Percentiles rank a stretch among this genome's conserved stretches.
phyloP scores from a whole-genome alignment of 2,113 vertebrate genomes.

The Mesocricetus auratus region DNA sequence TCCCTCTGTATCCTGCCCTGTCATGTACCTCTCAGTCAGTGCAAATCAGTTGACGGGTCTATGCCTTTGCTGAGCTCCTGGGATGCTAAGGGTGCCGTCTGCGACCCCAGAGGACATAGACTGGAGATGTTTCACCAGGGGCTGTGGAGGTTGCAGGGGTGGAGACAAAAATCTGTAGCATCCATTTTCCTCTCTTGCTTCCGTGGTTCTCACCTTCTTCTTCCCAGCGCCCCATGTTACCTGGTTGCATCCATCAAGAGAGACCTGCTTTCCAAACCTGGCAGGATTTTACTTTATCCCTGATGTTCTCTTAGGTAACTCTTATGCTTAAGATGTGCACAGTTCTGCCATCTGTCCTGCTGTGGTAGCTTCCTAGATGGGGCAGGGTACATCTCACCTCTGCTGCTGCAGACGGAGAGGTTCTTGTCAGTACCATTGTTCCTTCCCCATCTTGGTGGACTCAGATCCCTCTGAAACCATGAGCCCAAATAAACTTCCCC shows the following conservation, averaged over 20 bases:
- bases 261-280: background rate
- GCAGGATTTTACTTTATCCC: background rate
- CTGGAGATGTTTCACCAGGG: background rate
- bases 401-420: background rate
- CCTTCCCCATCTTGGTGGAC: background rate
- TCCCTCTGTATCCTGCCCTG: background rate
- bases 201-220: rapidly evolving
- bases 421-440: too few species aligned
- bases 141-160: background rate
- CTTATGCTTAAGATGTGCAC: background rate
- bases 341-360: background rate
- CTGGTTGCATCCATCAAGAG: background rate
- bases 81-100: background rate
- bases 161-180: background rate
- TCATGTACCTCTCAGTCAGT: background rate
- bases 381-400: too few species aligned
- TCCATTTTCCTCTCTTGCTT: background rate
- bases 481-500: background rate
- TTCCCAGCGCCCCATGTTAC: background rate
- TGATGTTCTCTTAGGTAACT: background rate
- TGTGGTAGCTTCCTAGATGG: background rate
- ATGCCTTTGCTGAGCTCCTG: background rate
- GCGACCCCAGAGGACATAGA: background rate
- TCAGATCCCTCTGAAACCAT: background rate
- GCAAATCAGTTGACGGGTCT: background rate